phyloP scores from a whole-genome alignment of 2,113 vertebrate species.

The Phylloscopus trochilus region DNA sequence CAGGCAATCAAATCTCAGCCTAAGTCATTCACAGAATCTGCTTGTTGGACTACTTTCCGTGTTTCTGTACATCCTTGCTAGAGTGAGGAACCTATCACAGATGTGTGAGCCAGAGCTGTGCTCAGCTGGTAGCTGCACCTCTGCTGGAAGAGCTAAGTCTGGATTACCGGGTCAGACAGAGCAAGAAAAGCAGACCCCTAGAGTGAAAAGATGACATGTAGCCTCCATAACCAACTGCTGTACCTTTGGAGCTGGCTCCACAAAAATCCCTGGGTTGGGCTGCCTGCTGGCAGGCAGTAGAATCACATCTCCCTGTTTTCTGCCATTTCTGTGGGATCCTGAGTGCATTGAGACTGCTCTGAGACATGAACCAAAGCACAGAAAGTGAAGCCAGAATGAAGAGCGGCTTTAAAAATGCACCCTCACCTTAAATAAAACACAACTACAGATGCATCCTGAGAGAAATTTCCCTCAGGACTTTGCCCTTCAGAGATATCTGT shows the following conservation, averaged over 20 bases:
- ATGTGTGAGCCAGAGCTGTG: background rate
- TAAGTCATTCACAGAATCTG: background rate
- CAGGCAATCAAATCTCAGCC: background rate
- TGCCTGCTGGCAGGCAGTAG: background rate
- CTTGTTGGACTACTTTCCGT: background rate
- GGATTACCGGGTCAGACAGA: background rate
- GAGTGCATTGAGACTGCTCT: background rate
- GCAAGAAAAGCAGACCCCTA: background rate
- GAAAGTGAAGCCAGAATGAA: background rate
- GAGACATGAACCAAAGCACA: background rate
- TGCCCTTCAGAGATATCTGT: background rate
- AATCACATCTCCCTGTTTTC: background rate
- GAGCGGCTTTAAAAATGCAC: background rate
- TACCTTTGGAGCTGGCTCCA: background rate
- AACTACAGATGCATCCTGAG: background rate
- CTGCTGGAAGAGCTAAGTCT: background rate
- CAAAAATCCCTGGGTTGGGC: background rate
- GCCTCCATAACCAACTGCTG: accelerated
- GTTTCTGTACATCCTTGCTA: background rate
- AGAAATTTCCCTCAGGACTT: background rate
- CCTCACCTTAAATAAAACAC: background rate
- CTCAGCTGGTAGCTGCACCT: background rate
- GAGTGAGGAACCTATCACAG: background rate
- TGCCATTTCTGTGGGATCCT: background rate
- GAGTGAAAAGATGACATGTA: background rate